Base-by-base conservation (phyloP, 2,888 invertebrate species). In the Melikaiella ostensackeni region DNA sequence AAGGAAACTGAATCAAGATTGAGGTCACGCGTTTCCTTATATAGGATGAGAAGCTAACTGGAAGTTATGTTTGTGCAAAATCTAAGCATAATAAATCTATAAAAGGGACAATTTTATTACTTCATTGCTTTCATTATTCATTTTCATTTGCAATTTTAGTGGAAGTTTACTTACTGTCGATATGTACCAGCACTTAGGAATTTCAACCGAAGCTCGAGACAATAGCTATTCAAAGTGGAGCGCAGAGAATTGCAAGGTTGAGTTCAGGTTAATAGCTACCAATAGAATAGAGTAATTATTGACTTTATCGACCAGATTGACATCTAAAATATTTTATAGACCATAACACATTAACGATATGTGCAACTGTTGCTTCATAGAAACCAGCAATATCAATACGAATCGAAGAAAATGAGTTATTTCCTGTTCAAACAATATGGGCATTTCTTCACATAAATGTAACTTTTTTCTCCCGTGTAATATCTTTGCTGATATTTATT, bases 261-360 rank as follows among this genome's bases (percentile, higher is more conserved):
- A n/a, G 46, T 19, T n/a, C 9, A 70, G 66, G 50, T 46, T 70
- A 70, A 70, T 70, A 30, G 46, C 30, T 70, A 16, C 19, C 16
- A 27, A 66, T 42, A 42, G 64, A 42, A 27, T 70, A 0, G 30
- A 46, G 27, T 70, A 50, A 70, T 70, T 70, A 70, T 70, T 70
- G 50, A 70, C 46, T 70, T 46, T 46, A 70, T 46, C 4, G 46
- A 30, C 5, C 5, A 50, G 24, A 50, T 46, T 70, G n/a, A 70
- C 19, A 50, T 50, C 27, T 16, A 19, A 9, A 70, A 70, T 46
- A 70, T 16, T 27, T 19, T 27, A 42, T 16, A 21, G n/a, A 4
- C 21, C 4, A 11, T 55, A 42, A 42, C 16, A 42, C 16, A 42
- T 5, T 42, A 1, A 42, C 42, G 5, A 16, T 42, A 42, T 16